Percentiles rank a stretch among this genome's conserved stretches.
These are phyloP conservation scores for Drosophila gaucha DNA, from an alignment of 2,888 invertebrate species.

Conservation along the genomic window DNA sequence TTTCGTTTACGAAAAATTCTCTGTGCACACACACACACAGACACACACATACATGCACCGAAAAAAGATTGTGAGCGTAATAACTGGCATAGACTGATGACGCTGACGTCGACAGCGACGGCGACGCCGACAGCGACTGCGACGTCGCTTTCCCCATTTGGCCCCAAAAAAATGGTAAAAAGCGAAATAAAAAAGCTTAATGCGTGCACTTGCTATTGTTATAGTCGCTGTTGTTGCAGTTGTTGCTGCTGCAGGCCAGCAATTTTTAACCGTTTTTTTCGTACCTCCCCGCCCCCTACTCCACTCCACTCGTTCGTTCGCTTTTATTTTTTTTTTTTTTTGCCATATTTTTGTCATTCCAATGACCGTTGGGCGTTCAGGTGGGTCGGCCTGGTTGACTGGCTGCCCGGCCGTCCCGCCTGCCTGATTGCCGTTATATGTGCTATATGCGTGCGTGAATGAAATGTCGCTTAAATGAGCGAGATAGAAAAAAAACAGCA, in stretches of 20 bases:
- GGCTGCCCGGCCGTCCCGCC: constrained; percentile 12
- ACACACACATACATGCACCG: constrained; percentile 38
- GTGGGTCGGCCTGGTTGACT: constrained; percentile 38
- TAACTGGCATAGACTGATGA: constrained; percentile 76
- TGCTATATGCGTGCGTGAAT: constrained; percentile 68
- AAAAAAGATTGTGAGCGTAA: constrained; percentile 77
- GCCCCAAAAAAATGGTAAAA: constrained; percentile 59
- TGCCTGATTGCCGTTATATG: constrained; percentile 66
- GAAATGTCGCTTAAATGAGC: constrained; percentile 73
- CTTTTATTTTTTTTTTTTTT: constrained; percentile 25
- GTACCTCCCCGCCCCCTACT: constrained; percentile 22
- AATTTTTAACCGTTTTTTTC: constrained; percentile 65
- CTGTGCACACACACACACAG: constrained; percentile 51
- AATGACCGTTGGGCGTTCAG: constrained; percentile 61
- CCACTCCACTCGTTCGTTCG: constrained; percentile 24
- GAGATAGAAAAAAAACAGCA: constrained; percentile 75
- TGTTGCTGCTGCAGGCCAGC: constrained; percentile 65
- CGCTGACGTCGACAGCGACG: constrained; percentile 49
- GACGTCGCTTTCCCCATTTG: constrained; percentile 61
- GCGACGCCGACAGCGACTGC: constrained; percentile 36
- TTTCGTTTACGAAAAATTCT: constrained; percentile 81
- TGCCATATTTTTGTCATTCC: constrained; percentile 78
- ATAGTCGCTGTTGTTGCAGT: constrained; percentile 28
- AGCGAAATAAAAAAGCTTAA: constrained; percentile 60
- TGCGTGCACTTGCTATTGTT: constrained; percentile 75